Conservation (phyloP, 2,797 vertebrate genomes). For the Enteromius mattozi region DNA sequence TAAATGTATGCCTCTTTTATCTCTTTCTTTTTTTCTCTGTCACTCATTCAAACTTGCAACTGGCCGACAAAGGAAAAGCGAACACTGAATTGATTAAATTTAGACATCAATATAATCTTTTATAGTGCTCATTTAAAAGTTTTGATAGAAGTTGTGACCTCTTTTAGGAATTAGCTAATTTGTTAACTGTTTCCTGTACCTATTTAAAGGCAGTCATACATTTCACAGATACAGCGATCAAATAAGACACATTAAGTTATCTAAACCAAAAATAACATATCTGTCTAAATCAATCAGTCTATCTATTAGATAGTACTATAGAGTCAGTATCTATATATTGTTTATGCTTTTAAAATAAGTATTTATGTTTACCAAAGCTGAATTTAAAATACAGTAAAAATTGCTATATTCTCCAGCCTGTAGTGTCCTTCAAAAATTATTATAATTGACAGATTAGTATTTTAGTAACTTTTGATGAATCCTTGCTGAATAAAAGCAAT, state of each 20-base stretch:
- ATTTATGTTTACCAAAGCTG: background rate
- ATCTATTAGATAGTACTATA: background rate
- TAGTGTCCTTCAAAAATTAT: background rate
- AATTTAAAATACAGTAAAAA: background rate
- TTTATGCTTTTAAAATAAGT: background rate
- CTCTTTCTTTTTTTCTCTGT: background rate
- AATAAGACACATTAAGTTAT: background rate
- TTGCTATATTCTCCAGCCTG: background rate
- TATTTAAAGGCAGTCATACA: background rate
- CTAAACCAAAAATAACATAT: background rate
- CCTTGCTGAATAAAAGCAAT: background rate
- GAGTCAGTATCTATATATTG: background rate
- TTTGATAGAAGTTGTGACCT: constrained; percentile 38
- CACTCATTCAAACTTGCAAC: constrained; percentile 32
- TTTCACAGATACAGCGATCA: background rate
- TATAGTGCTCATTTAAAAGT: constrained; percentile 15
- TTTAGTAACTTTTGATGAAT: background rate
- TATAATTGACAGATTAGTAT: background rate
- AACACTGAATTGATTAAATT: constrained; percentile 24
- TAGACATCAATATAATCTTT: background rate
- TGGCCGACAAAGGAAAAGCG: constrained; percentile 10
- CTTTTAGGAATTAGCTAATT: constrained; percentile 14
- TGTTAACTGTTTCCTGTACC: background rate
- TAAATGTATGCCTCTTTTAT: constrained; percentile 22
- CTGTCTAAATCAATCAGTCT: background rate